Evolutionary conservation across 2,797 vertebrate species (phyloP).

Genomic region (Gephyroberyx darwinii): DNA sequence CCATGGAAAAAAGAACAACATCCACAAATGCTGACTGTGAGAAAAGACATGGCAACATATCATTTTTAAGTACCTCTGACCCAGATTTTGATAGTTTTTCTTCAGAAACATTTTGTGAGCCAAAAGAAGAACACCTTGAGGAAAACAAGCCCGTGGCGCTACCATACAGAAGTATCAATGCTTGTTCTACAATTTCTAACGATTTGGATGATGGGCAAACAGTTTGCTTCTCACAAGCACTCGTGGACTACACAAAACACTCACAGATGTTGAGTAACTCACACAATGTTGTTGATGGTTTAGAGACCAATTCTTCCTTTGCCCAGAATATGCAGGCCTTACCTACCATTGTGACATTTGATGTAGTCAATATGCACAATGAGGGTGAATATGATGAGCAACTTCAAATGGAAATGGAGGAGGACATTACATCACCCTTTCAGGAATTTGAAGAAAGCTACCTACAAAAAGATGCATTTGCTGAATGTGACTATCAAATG

Average conservation of each 20-base stretch:
- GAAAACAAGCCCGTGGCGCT: constrained; percentile 68
- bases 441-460: constrained; percentile 92
- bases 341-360: constrained; percentile 96
- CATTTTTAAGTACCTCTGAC: constrained; percentile 67
- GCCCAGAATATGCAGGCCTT: constrained; percentile 91
- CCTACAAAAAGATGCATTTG: constrained; percentile 88
- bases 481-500: constrained; percentile 89
- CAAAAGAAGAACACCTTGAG: constrained; percentile 72
- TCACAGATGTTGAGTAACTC: constrained; percentile 88
- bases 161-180: constrained; percentile 61
- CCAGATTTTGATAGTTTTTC: constrained; percentile 61
- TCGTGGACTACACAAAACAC: constrained; percentile 92
- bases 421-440: constrained; percentile 87
- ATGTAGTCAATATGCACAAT: constrained; percentile 95
- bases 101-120: constrained; percentile 64
- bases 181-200: constrained; percentile 52
- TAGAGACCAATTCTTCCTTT: constrained; percentile 86
- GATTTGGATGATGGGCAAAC: constrained; percentile 85
- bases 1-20: constrained; percentile 56
- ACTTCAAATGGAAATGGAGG: constrained; percentile 88
- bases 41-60: constrained; percentile 64
- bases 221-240: constrained; percentile 92
- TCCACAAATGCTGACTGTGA: constrained; percentile 54
- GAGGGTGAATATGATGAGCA: constrained; percentile 94
- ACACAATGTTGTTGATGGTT: constrained; percentile 82